Evolutionary conservation across 1,140 invertebrate species (phyloP), one percentile per base, ranked within the genome.

Genomic region (Oryzaephilus surinamensis): DNA sequence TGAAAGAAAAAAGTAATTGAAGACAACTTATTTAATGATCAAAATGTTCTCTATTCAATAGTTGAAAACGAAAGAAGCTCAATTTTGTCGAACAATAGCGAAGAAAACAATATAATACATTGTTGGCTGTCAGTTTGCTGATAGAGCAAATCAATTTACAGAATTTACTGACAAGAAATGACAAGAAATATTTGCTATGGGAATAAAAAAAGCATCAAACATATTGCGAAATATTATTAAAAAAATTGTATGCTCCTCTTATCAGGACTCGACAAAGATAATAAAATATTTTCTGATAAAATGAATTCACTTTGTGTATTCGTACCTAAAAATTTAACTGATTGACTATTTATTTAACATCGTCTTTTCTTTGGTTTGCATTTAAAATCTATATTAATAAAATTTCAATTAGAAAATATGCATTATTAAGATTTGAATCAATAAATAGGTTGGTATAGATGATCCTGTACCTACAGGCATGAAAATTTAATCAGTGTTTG

Each of bases 71-170:
- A 45, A 48, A 45, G 29, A 23, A 32, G 46, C 41, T 47, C 49
- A 51, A 51, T 51, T 51, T 45, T 47, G 31, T 32, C 40, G 38
- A 40, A 51, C 45, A 48, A 52, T 42, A 38, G 45, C 29, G 44
- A 46, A 46, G 46, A 52, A 52, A 52, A 52, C 50, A 52, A 52
- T 48, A 46, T 46, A 44, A 52, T 46, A 46, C 39, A 52, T 52
- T 28, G 47, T 43, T 34, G 41, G 32, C 50, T 52, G 50, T 52
- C 50, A 49, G 21, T 48, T 38, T 30, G 30, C 33, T 43, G 46
- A 52, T 52, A 52, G 50, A 46, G 36, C 21, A 41, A 52, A 52
- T 49, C 50, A 52, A 52, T 52, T 50, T 41, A 33, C 31, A 34
- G 29, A 42, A 49, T 49, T 49, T 49, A 44, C 34, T 28, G 41